Percentiles rank a stretch among this genome's conserved stretches.
Conservation (phyloP, 2,888 invertebrate species). For the Melangyna quadrimaculata region DNA sequence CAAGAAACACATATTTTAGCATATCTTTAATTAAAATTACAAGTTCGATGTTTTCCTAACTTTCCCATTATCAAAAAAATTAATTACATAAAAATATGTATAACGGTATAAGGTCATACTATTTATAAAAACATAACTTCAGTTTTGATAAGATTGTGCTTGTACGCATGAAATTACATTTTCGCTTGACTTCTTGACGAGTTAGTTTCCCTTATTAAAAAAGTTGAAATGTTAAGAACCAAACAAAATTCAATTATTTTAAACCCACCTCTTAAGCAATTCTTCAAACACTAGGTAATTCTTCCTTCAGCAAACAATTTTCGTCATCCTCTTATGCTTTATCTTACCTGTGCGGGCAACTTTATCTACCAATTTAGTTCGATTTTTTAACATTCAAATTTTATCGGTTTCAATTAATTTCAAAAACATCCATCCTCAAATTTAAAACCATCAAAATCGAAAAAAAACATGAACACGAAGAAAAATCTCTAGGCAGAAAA, state of each 20-base stretch:
- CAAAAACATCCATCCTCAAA: neutral
- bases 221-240: neutral
- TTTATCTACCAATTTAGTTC: neutral
- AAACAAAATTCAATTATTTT: neutral
- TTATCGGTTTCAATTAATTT: slow-evolving; percentile 17
- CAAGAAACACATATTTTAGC: too few species aligned
- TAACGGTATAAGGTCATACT: too few species aligned
- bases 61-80: too few species aligned
- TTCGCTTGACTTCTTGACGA: neutral
- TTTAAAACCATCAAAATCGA: neutral
- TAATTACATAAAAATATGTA: too few species aligned
- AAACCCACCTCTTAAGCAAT: neutral
- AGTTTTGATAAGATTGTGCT: neutral
- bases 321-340: neutral
- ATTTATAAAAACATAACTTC: neutral
- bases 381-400: neutral
- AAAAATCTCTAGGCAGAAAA: neutral
- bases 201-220: neutral
- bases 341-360: neutral
- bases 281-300: neutral
- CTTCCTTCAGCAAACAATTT: neutral
- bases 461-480: neutral
- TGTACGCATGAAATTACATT: neutral
- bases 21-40: too few species aligned
- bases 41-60: too few species aligned